Percentiles rank a stretch among this genome's conserved stretches.
Evolutionary conservation across 2,113 vertebrate species (phyloP).

Genomic region (Festucalex cinctus): DNA sequence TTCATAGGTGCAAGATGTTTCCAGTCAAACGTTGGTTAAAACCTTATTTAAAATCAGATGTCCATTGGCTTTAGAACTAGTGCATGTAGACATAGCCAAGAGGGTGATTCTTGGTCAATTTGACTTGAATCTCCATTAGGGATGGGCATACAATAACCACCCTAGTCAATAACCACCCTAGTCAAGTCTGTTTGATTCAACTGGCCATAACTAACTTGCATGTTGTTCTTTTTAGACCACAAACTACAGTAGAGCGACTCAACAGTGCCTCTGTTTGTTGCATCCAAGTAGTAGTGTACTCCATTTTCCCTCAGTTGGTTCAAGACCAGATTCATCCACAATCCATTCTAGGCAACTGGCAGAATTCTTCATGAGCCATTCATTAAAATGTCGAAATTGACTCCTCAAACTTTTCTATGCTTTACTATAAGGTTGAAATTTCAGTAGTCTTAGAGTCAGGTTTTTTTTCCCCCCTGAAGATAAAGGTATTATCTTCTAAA

Average conservation of each 20-base stretch:
- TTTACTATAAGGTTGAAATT: too few relatives aligned
- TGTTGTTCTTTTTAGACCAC: not conserved
- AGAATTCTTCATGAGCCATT: not conserved
- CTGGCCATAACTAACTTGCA: not conserved
- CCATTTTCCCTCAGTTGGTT: not conserved
- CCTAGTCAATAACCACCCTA: too few relatives aligned
- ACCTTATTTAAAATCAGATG: not conserved
- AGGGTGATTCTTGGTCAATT: too few relatives aligned
- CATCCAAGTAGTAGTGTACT: not conserved
- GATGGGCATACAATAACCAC: too few relatives aligned
- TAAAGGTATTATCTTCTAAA: too few relatives aligned
- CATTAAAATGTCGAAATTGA: too few relatives aligned
- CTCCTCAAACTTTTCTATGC: too few relatives aligned
- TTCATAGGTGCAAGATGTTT: not conserved
- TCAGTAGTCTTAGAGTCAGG: too few relatives aligned
- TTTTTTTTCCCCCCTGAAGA: too few relatives aligned
- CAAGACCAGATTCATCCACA: not conserved
- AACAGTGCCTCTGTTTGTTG: not conserved
- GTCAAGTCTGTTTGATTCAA: too few relatives aligned
- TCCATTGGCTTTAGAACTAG: not conserved
- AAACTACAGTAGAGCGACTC: not conserved
- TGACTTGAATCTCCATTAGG: too few relatives aligned
- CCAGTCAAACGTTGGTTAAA: not conserved
- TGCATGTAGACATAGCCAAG: too few relatives aligned
- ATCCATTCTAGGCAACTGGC: not conserved